Evolutionary conservation across 2,113 vertebrate genomes (phyloP).

Genomic region (Bubo blakistoni): DNA sequence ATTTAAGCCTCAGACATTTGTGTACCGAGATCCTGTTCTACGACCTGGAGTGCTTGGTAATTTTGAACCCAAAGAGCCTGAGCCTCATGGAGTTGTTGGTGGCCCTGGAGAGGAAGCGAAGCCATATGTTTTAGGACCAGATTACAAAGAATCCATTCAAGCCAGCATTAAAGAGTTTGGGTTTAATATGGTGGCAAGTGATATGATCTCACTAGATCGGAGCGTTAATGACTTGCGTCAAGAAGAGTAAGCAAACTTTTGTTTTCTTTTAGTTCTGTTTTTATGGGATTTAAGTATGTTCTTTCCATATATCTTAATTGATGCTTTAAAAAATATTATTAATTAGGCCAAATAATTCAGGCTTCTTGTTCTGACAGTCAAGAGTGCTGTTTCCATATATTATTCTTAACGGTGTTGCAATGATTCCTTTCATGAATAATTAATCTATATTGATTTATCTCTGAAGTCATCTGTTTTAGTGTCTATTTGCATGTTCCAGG

Average conservation of each 20-base stretch:
- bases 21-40: constrained; percentile 83
- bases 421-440: neutral
- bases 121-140: constrained; percentile 86
- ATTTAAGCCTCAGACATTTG: constrained; percentile 87
- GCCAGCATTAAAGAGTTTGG: constrained; percentile 97
- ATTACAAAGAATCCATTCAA: constrained; percentile 90
- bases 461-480: neutral
- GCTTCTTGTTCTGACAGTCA: neutral
- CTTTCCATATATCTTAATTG: neutral
- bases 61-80: constrained; percentile 90
- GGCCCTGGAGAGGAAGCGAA: constrained; percentile 94
- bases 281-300: neutral
- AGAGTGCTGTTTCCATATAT: neutral
- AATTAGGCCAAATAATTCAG: neutral
- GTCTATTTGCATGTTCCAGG: neutral
- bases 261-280: constrained; percentile 32
- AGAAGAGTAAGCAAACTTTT: constrained; percentile 88
- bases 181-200: constrained; percentile 99
- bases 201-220: constrained; percentile 97
- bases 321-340: neutral
- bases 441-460: neutral
- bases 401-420: neutral
- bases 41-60: constrained; percentile 86
- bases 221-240: constrained; percentile 90
- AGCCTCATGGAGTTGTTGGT: constrained; percentile 83